Conservation (phyloP, 2,888 invertebrate genomes). For the Brenthis hecate region DNA sequence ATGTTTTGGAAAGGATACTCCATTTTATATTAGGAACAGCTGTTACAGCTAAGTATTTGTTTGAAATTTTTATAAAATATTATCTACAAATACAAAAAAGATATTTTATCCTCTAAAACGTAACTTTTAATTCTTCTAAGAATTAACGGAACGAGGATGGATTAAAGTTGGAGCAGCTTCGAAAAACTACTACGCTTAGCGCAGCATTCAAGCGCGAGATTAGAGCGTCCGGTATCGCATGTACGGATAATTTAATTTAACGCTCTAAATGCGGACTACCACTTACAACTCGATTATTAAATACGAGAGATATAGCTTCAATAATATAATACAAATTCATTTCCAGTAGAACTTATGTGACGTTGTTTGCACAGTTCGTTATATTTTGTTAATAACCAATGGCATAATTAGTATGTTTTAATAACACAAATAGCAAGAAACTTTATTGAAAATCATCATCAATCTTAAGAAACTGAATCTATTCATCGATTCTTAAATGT, state of each 20-base stretch:
- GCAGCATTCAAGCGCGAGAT: conserved; percentile 33
- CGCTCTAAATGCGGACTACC: conserved; percentile 20
- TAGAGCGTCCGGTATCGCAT: conserved; percentile 13
- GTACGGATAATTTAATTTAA: conserved; percentile 23
- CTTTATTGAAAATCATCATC: neutral
- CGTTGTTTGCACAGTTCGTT: neutral
- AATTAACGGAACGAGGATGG: neutral
- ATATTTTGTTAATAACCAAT: neutral
- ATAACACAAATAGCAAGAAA: conserved; percentile 23
- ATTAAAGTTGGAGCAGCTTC: neutral
- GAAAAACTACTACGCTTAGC: conserved; percentile 39
- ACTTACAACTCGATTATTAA: conserved; percentile 14
- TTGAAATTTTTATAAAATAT: no score
- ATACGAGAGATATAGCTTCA: neutral
- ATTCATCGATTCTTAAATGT: neutral
- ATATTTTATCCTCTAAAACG: no score
- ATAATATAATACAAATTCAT: neutral
- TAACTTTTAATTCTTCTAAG: no score
- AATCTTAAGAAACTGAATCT: neutral
- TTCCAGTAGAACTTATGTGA: neutral
- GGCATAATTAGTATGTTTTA: conserved; percentile 10
- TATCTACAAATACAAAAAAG: no score
- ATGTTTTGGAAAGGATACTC: no score
- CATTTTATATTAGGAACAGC: no score
- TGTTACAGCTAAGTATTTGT: no score